phyloP scores from a whole-genome alignment of 2,113 vertebrate species.

The Globicephala melas region DNA sequence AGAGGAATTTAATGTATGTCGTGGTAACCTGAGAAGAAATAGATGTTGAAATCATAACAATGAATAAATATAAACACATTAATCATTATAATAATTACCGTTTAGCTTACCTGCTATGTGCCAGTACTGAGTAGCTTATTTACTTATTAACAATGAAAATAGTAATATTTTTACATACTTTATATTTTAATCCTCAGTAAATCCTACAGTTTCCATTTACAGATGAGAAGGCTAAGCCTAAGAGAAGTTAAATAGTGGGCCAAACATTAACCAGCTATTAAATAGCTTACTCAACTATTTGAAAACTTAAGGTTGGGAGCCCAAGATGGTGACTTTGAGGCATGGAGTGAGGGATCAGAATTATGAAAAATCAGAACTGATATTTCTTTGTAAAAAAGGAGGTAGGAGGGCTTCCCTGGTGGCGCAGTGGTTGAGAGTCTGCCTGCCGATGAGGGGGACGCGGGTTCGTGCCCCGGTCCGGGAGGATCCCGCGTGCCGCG shows the following conservation, averaged over 20 bases:
- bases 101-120: background rate
- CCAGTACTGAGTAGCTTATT: background rate
- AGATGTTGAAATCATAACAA: background rate
- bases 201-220: background rate
- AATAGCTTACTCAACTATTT: background rate
- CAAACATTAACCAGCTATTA: background rate
- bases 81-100: background rate
- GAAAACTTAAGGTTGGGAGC: background rate
- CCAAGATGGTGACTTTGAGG: background rate
- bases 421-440: too few species aligned
- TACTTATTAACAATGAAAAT: slow-evolving; percentile 18
- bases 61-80: background rate
- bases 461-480: too few species aligned
- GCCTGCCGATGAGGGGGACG: too few species aligned
- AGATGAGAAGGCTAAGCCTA: background rate
- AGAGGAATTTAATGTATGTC: background rate
- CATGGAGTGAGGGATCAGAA: background rate
- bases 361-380: background rate
- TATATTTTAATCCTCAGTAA: background rate
- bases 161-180: background rate
- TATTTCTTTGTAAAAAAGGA: background rate
- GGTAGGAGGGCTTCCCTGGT: background rate
- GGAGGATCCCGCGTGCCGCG: too few species aligned
- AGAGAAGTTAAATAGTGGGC: slow-evolving; percentile 3
- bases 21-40: background rate